A percentile compares a stretch with the other conserved stretches of the same genome.
phyloP scores from a whole-genome alignment of 2,113 vertebrate species.

The Callaeas wilsoni region DNA sequence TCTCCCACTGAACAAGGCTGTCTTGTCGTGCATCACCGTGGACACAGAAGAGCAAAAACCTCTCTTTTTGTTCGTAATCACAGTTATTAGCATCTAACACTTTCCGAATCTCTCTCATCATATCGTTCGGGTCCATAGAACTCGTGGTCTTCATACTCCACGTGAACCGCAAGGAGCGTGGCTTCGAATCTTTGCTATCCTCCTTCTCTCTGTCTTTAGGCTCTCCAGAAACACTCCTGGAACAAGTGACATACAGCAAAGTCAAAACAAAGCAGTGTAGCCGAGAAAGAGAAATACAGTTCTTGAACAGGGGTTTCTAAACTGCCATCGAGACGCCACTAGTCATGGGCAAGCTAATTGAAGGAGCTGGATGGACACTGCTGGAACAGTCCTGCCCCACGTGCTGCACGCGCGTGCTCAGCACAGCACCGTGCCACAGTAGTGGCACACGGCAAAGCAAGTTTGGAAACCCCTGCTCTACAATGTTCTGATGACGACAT shows the following conservation, averaged over 20 bases:
- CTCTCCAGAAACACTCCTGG: conserved; percentile 86
- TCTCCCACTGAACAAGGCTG: conserved; percentile 96
- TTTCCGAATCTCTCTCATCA: conserved; percentile 98
- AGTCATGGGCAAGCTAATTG: background rate
- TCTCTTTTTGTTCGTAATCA: conserved; percentile 95
- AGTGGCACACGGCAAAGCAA: background rate
- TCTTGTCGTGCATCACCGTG: conserved; percentile 93
- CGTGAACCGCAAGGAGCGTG: conserved; percentile 92
- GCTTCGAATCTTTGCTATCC: conserved; percentile 90
- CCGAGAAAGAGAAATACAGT: background rate
- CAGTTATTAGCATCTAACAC: conserved; percentile 96
- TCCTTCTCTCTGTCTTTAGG: conserved; percentile 84
- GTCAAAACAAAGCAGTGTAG: background rate
- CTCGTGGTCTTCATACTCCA: conserved; percentile 99
- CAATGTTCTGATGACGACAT: background rate
- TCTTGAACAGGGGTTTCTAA: conserved; percentile 41
- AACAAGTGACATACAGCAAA: background rate
- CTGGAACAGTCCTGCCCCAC: background rate
- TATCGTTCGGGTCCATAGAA: conserved; percentile 95
- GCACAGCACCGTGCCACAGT: background rate
- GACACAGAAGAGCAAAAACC: conserved; percentile 98
- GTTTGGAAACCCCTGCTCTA: conserved; percentile 48
- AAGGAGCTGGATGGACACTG: background rate
- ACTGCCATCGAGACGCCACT: background rate
- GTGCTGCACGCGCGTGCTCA: fast-evolving